Conservation (phyloP, 2,113 vertebrate genomes). For the Pseudorectes ferrugineus region DNA sequence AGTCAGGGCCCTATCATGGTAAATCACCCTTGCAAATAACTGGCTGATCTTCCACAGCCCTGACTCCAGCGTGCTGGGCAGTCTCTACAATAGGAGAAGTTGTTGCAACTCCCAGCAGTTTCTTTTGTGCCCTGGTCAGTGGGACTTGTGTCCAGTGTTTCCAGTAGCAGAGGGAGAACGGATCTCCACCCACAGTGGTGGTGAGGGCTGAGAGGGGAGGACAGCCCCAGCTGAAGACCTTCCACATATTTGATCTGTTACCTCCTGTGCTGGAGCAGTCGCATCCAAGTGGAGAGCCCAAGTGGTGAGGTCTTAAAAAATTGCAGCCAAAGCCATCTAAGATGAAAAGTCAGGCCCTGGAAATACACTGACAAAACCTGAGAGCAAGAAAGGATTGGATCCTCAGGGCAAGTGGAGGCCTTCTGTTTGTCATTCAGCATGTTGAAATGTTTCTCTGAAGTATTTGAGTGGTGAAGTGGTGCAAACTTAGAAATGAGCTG, state of each 20-base stretch:
- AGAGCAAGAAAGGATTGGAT: not conserved
- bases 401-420: not conserved
- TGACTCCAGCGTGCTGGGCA: not conserved
- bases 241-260: not conserved
- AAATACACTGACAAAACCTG: not conserved
- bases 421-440: not conserved
- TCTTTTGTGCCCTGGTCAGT: not conserved
- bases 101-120: not conserved
- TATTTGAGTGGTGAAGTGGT: not conserved
- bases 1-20: not conserved
- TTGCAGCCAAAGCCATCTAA: not conserved
- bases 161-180: not conserved
- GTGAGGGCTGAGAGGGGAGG: not conserved
- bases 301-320: not conserved
- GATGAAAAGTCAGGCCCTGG: not conserved
- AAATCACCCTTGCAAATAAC: not conserved
- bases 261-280: not conserved
- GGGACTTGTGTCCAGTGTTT: not conserved
- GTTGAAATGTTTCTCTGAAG: not conserved
- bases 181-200: accelerated
- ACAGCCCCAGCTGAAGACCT: not conserved
- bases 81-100: not conserved
- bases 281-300: accelerated
- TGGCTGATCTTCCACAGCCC: not conserved
- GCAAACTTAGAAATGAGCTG: not conserved